Conservation (phyloP, 2,797 vertebrate species). For the Gobionotothen gibberifrons region DNA sequence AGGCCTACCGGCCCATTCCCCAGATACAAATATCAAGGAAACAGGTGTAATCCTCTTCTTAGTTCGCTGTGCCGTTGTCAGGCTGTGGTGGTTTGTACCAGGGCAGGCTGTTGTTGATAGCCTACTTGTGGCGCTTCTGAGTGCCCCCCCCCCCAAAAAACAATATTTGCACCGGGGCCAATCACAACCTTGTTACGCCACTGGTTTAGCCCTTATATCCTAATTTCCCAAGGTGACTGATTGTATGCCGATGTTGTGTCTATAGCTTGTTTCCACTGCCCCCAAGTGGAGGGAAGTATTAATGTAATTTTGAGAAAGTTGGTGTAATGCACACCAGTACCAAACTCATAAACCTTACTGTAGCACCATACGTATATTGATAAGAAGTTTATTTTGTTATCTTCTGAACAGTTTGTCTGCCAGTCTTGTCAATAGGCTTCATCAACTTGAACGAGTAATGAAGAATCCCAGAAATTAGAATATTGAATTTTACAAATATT, state of each 20-base stretch:
- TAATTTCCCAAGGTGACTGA: not conserved
- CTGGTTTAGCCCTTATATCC: not conserved
- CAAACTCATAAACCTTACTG: not conserved
- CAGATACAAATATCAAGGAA: too few species aligned
- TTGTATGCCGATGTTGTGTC: not conserved
- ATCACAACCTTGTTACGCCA: too few species aligned
- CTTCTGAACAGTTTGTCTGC: not conserved
- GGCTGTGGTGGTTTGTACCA: too few species aligned
- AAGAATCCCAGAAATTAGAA: not conserved
- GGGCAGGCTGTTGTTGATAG: too few species aligned
- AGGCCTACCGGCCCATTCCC: too few species aligned
- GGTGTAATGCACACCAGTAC: not conserved
- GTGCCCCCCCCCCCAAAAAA: too few species aligned
- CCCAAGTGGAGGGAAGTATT: conserved; percentile 6
- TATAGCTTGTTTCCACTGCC: conserved; percentile 5
- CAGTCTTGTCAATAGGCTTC: not conserved
- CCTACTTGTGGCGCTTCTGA: too few species aligned
- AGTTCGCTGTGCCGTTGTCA: too few species aligned
- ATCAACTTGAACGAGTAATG: not conserved
- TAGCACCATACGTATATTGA: too few species aligned
- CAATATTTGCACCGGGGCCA: too few species aligned
- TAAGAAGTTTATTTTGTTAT: too few species aligned
- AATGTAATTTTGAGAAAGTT: not conserved
- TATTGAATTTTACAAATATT: not conserved
- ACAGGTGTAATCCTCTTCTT: too few species aligned